Evolutionary conservation across 2,888 invertebrate species (phyloP).

Genomic region (Nomada goodeniana): DNA sequence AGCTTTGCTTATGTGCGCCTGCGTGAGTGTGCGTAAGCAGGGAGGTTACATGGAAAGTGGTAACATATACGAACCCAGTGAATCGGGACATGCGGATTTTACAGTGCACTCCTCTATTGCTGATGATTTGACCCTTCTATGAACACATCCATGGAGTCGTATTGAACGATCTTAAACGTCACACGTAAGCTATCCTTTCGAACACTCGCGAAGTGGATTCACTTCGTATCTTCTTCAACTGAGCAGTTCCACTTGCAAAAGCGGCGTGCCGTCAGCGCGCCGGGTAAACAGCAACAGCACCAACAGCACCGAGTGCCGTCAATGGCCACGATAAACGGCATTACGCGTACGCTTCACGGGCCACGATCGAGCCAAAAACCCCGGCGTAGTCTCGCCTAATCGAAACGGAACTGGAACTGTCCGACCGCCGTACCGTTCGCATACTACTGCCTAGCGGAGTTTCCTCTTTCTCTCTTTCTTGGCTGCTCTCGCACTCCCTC

Average conservation of each 20-base stretch:
- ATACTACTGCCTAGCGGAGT: slow-evolving; percentile 73
- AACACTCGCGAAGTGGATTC: slow-evolving; percentile 57
- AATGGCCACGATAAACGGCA: slow-evolving; percentile 74
- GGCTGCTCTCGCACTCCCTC: slow-evolving; percentile 43
- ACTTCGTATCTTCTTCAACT: slow-evolving; percentile 61
- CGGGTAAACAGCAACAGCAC: slow-evolving; percentile 70
- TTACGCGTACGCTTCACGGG: slow-evolving; percentile 68
- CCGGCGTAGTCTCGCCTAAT: slow-evolving; percentile 75
- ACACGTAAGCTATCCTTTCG: slow-evolving; percentile 41
- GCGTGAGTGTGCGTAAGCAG: slow-evolving; percentile 44
- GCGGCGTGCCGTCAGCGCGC: slow-evolving; percentile 65
- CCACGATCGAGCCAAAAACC: slow-evolving; percentile 68
- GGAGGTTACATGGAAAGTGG: slow-evolving; percentile 50
- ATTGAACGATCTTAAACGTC: slow-evolving; percentile 45
- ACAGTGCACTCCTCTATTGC: slow-evolving; percentile 56
- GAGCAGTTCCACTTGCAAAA: slow-evolving; percentile 59
- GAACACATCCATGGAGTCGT: slow-evolving; percentile 59
- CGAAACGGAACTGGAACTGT: slow-evolving; percentile 79
- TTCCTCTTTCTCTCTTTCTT: slow-evolving; percentile 66
- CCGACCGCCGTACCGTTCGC: slow-evolving; percentile 77
- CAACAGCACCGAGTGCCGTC: slow-evolving; percentile 70
- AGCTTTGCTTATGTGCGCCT: slow-evolving; percentile 47
- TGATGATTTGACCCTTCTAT: slow-evolving; percentile 51
- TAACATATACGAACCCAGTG: slow-evolving; percentile 65
- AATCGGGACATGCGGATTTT: slow-evolving; percentile 69